Percentiles rank a stretch among this genome's conserved stretches.
Evolutionary conservation across 2,888 invertebrate genomes (phyloP).

Genomic region (Zygaena filipendulae): DNA sequence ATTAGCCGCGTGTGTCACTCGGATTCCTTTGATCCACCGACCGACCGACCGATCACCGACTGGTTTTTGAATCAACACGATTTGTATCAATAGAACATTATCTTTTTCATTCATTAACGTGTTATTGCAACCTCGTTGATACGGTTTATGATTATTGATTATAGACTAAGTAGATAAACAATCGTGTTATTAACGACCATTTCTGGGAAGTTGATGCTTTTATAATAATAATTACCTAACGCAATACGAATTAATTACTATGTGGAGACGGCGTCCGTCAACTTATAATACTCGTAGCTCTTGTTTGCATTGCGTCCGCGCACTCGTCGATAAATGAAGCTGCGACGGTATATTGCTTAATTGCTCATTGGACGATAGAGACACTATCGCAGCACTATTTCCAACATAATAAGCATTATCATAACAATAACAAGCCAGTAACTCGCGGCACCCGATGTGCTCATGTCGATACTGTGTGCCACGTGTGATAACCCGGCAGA

Average conservation of each 20-base stretch:
- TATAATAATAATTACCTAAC: neutral
- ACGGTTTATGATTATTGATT: no score
- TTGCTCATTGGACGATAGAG: slow-evolving; percentile 56
- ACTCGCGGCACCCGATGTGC: slow-evolving; percentile 39
- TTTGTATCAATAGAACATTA: slow-evolving; percentile 19
- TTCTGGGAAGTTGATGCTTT: neutral
- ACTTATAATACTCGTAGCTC: neutral
- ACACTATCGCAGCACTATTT: slow-evolving; percentile 56
- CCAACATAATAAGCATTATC: slow-evolving; percentile 65
- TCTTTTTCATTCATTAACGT: slow-evolving; percentile 2
- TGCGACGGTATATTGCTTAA: slow-evolving; percentile 54
- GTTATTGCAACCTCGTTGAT: no score
- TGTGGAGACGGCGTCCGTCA: neutral
- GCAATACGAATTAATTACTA: neutral
- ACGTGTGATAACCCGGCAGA: slow-evolving; percentile 8
- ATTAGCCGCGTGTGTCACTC: slow-evolving; percentile 33
- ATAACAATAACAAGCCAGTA: slow-evolving; percentile 60
- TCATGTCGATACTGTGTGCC: slow-evolving; percentile 24
- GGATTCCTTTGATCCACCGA: slow-evolving; percentile 40
- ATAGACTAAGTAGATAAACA: no score
- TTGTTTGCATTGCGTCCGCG: no score
- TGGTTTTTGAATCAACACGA: slow-evolving; percentile 23
- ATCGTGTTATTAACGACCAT: no score
- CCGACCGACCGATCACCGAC: slow-evolving; percentile 25
- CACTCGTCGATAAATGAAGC: slow-evolving; percentile 34